phyloP scores from a whole-genome alignment of 2,797 vertebrate species.

The Ptychadena robeensis region DNA sequence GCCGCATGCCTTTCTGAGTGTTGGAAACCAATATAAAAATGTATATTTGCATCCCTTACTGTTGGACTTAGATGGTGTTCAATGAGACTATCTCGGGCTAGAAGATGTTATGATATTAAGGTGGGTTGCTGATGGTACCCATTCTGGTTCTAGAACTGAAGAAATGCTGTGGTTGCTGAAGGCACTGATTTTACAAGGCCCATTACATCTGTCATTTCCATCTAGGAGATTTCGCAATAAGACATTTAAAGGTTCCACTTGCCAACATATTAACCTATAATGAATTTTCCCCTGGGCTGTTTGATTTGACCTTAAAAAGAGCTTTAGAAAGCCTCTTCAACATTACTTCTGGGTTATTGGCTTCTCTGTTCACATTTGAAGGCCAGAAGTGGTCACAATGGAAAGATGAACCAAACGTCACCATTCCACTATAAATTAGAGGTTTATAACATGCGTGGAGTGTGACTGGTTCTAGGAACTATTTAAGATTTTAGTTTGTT shows the following conservation, averaged over 20 bases:
- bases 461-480: too few relatives aligned
- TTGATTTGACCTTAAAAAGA: background rate
- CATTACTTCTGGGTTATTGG: constrained; percentile 31
- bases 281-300: background rate
- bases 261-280: constrained; percentile 7
- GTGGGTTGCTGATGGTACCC: background rate
- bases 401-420: background rate
- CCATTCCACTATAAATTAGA: background rate
- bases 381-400: constrained; percentile 16
- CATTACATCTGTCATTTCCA: background rate
- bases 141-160: background rate
- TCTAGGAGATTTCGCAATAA: background rate
- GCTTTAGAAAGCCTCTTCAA: constrained; percentile 3
- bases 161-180: background rate
- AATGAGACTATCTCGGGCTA: too few relatives aligned
- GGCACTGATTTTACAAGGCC: background rate
- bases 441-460: background rate
- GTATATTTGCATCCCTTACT: background rate
- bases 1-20: too few relatives aligned
- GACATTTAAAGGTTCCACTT: background rate
- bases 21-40: too few relatives aligned
- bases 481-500: too few relatives aligned
- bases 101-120: too few relatives aligned
- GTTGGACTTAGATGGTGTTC: too few relatives aligned
- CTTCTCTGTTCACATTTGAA: constrained; percentile 19